A percentile compares a stretch with the other conserved stretches of the same genome.
These are phyloP conservation scores for Galerucella nymphaeae DNA, from an alignment of 2,888 invertebrate species.

Conservation along the genomic window DNA sequence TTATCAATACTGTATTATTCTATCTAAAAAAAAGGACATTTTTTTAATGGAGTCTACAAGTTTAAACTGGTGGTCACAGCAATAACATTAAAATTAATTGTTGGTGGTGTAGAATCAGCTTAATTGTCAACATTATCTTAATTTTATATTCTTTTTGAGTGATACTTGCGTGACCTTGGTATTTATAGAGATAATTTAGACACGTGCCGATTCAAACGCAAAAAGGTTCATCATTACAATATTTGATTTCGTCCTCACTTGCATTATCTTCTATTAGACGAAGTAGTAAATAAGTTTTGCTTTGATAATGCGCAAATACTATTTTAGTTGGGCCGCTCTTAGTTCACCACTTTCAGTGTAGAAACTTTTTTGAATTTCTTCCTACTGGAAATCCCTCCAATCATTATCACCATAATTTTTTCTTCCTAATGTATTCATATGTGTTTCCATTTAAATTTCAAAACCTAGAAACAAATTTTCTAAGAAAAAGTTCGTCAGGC, in stretches of 20 bases:
- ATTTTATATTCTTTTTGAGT: too few species aligned
- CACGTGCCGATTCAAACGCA: background rate
- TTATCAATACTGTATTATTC: background rate
- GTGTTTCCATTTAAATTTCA: background rate
- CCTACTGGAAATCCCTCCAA: too few species aligned
- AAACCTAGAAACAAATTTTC: background rate
- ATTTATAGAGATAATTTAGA: background rate
- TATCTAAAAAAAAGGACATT: background rate
- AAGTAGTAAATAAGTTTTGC: background rate
- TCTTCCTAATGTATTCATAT: background rate
- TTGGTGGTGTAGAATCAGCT: too few species aligned
- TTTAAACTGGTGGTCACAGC: too few species aligned
- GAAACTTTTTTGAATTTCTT: too few species aligned
- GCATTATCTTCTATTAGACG: background rate
- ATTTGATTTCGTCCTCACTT: background rate
- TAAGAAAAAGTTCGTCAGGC: conserved; percentile 19
- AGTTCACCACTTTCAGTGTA: too few species aligned
- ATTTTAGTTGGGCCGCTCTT: too few species aligned
- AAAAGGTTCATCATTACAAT: background rate
- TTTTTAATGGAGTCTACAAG: background rate
- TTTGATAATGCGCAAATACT: background rate
- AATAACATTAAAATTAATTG: too few species aligned
- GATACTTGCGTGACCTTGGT: background rate
- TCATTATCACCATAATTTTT: too few species aligned
- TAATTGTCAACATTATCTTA: too few species aligned